Conservation (phyloP, 2,797 vertebrate genomes). For the Hydrophis major region DNA sequence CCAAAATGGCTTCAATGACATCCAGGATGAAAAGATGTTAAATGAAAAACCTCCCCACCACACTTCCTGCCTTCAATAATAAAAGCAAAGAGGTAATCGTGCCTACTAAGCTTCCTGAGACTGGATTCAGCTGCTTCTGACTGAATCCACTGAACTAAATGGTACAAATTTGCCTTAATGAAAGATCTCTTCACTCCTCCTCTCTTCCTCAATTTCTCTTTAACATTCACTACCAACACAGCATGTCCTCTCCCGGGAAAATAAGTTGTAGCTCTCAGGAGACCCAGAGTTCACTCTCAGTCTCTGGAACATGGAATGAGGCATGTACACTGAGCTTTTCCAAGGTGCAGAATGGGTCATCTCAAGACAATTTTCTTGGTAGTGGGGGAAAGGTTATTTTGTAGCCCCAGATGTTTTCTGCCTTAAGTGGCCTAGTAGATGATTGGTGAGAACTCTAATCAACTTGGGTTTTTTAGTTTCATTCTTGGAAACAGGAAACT, state of each 20-base stretch:
- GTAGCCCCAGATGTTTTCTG: neutral
- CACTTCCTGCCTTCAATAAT: neutral
- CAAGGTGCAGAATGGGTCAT: slow-evolving; percentile 18
- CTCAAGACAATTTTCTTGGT: neutral
- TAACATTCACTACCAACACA: neutral
- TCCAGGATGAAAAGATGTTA: slow-evolving; percentile 24
- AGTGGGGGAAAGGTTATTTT: neutral
- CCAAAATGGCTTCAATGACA: neutral
- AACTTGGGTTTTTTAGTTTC: neutral
- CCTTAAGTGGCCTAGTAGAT: neutral
- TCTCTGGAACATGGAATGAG: slow-evolving; percentile 32
- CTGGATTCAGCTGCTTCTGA: slow-evolving; percentile 2
- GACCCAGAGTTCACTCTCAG: slow-evolving; percentile 15
- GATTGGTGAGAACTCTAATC: neutral
- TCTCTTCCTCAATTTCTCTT: neutral
- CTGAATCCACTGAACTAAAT: neutral
- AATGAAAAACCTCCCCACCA: neutral
- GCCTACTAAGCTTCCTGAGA: neutral
- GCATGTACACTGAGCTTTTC: slow-evolving; percentile 26
- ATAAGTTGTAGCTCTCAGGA: neutral
- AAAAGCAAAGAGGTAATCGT: neutral
- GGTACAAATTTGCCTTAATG: neutral
- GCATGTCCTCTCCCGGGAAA: neutral
- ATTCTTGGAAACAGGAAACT: neutral
- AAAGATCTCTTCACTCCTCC: neutral